Evolutionary conservation across 2,797 vertebrate genomes (phyloP).

Genomic region (Graptemys geographica): DNA sequence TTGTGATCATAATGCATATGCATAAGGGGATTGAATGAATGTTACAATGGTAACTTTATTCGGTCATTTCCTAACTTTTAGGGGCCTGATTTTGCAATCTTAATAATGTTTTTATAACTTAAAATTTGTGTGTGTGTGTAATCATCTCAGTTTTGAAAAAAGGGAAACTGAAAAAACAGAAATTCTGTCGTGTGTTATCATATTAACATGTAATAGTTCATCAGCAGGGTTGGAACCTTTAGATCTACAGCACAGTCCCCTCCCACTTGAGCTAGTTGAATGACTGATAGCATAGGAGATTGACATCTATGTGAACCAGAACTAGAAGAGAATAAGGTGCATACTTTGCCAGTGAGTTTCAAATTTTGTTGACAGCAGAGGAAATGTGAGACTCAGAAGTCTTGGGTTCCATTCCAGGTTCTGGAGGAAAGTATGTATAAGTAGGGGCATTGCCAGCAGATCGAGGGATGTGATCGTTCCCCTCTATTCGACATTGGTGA

Average conservation of each 20-base stretch:
- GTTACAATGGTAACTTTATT: not conserved
- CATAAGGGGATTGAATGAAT: not conserved
- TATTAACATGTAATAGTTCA: not conserved
- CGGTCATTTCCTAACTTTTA: not conserved
- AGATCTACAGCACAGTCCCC: accelerated
- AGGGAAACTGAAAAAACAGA: not conserved
- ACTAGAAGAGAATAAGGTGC: not conserved
- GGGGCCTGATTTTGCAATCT: not conserved
- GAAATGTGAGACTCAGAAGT: not conserved
- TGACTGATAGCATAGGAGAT: not conserved
- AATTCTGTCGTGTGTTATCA: not conserved
- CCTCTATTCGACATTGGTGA: too few species aligned
- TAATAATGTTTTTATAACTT: not conserved
- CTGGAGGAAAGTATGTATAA: not conserved
- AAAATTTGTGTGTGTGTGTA: not conserved
- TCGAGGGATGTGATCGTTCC: too few species aligned
- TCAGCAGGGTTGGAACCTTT: not conserved
- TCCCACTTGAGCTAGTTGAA: not conserved
- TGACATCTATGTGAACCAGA: not conserved
- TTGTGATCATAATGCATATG: not conserved
- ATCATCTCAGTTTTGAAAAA: not conserved
- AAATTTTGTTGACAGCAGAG: not conserved
- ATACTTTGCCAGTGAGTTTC: not conserved
- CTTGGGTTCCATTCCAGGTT: not conserved
- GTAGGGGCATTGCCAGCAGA: too few species aligned